Base-by-base conservation (phyloP, 2,113 vertebrate genomes). In the Lampris megalopsis region DNA sequence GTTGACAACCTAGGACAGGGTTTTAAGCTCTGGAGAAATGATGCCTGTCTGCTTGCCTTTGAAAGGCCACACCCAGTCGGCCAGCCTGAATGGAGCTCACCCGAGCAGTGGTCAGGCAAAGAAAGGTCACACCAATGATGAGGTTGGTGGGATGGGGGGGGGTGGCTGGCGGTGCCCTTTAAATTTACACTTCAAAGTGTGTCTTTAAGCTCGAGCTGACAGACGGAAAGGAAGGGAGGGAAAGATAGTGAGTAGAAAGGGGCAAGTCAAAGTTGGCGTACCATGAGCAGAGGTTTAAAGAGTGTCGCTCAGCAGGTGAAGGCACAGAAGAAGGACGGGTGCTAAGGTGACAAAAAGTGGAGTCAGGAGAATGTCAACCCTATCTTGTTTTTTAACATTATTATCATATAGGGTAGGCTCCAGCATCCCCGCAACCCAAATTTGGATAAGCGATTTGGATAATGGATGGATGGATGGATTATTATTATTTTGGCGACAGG, bases 131-230 rank as follows among this genome's bases (percentile, higher is more conserved):
- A 8, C 68, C 70, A 72, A 68, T 47, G 77, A 70, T 74, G 24
- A 24, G 75, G 79, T 75, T 78, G 75, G 70, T 77, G 81, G 77
- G 73, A 11, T 63, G 58, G 79, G n/a, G 38, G 24, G 61, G 5
- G 43, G 64, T 71, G 66, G 82, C 36, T 1, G 90, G 83, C 74
- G 81, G 68, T 73, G 74, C 54, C 79, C 84, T 93, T 93, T 81
- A 91, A 93, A 79, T 92, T 88, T 85, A 82, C 79, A 82, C 84
- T 90, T 90, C 83, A 93, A 92, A 93, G 79, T 59, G 60, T 67
- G 57, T 40, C 64, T 83, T 82, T 66, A 70, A 66, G 42, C 79
- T 76, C 5, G 40, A 68, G 65, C 75, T 76, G 82, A 68, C 73
- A 75, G 72, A 9, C 10, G 11, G 40, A 71, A 48, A 76, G 80